Evolutionary conservation across 2,888 invertebrate genomes (phyloP), one percentile per base, ranked within the genome.

Genomic region (Plebejus melissa): DNA sequence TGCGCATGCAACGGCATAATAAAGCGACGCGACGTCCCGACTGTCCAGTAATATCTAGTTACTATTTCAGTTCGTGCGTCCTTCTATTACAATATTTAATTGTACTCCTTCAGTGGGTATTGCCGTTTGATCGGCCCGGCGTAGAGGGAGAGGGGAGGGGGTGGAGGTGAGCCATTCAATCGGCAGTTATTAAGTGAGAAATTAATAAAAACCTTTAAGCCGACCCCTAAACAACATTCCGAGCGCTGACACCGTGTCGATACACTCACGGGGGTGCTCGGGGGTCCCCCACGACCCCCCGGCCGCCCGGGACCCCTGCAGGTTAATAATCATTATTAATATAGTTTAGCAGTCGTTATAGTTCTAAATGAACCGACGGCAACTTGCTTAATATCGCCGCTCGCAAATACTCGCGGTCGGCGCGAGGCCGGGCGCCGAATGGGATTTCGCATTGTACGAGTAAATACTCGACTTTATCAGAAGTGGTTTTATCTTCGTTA

Each of bases 271-370:
- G 60, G 60, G 60, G 58, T n/a, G 9, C 9, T 9, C 9, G 28
- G 60, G 60, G 60, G 3, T 28, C 28, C 13, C 16, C 28, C 9
- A 4, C 28, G 28, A 11, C 22, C n/a, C 58, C 9, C 70, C 72
- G 58, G 46, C 32, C 69, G 38, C 22, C 57, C 65, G 77, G 78
- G 78, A 80, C 81, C 79, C 79, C 79, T 77, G 81, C 87, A 86
- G 87, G 88, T 88, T 90, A 89, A 90, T 91, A 89, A 88, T 87
- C 86, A 89, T 90, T 88, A 91, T 90, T 91, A 91, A 91, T 91
- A 91, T 91, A 91, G 91, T 91, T 90, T 88, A 87, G 87, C 16
- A 86, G 84, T 87, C 86, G 88, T 88, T 87, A 72, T 54, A 87
- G 84, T 82, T 87, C 84, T 87, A 86, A 90, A 89, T 86, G 87